Base-by-base conservation (phyloP, 1,140 invertebrate species). In the Drosophila oshimai region DNA sequence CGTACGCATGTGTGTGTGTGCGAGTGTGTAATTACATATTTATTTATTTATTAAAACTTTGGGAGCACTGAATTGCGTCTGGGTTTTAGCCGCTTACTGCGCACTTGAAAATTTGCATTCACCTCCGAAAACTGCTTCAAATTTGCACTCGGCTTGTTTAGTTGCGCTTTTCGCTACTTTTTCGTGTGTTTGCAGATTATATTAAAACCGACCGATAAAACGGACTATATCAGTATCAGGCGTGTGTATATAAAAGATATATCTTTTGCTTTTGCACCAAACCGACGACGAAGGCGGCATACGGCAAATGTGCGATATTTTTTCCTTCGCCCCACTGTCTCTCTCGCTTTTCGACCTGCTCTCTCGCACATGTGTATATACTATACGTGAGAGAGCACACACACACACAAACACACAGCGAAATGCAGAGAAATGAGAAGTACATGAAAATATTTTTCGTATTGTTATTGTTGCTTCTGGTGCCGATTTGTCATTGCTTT, bases 201-300 rank as follows among this genome's bases (percentile, higher is more conserved):
- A 29, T 75, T 71, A 37, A 34, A 50, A 57, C 53, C 46, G 53
- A 54, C 60, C 61, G 74, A 74, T 73, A 67, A 53, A 67, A 49
- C 67, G 57, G 68, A 61, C 37, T 47, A 58, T 65, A 36, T 55
- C 44, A 39, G 26, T 65, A 36, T 55, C 44, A 39, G 26, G 41
- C 31, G 12, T 46, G 53, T 53, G 45, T 39, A 36, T 26, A 50
- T 70, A 47, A 49, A 73, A 62, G 64, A 74, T 53, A 77, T 78
- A 76, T 80, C 61, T 72, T 64, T 87, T 74, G 81, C 79, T 81
- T 80, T 81, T 86, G 71, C 81, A 83, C 64, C 71, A 61, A 86
- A 81, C 76, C 73, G 76, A 87, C 76, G 76, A 65, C 81, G 76
- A 87, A 86, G 78, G 81, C 83, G 81, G 79, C 81, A 78, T 87